Percentiles rank a stretch among this genome's conserved stretches.
phyloP scores from a whole-genome alignment of 1,140 invertebrate genomes.

The Danaus melanippus region DNA sequence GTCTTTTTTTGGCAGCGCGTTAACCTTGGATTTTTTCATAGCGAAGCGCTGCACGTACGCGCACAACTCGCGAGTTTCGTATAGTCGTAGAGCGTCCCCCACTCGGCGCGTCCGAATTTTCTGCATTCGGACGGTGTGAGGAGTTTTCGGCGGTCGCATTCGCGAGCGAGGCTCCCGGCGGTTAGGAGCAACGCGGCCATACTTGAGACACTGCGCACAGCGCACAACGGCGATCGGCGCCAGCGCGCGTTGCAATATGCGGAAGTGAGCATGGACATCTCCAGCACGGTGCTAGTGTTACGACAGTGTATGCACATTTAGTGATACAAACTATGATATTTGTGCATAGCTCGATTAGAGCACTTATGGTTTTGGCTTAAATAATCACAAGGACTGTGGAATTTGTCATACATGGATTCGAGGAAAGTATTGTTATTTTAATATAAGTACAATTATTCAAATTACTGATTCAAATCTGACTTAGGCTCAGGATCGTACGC shows the following conservation, averaged over 20 bases:
- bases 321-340: constrained; percentile 67
- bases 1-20: constrained; percentile 70
- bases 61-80: constrained; percentile 52
- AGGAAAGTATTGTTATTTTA: constrained; percentile 63
- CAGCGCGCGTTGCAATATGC: constrained; percentile 60
- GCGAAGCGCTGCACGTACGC: constrained; percentile 66
- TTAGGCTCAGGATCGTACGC: too few species aligned
- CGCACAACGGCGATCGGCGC: constrained; percentile 34
- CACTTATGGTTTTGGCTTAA: constrained; percentile 52
- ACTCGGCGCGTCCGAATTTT: constrained; percentile 68
- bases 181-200: constrained; percentile 44
- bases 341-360: constrained; percentile 50
- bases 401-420: constrained; percentile 59
- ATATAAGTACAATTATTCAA: constrained; percentile 1
- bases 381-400: constrained; percentile 55
- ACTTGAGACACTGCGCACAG: constrained; percentile 28
- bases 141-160: constrained; percentile 69
- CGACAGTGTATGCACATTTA: constrained; percentile 56
- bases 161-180: constrained; percentile 60
- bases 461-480: too few species aligned
- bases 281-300: constrained; percentile 50
- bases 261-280: constrained; percentile 60
- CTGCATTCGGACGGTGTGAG: constrained; percentile 63
- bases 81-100: constrained; percentile 70
- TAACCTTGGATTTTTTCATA: constrained; percentile 71